Conservation (phyloP, 2,888 invertebrate species). For the Cyrtodaria siliqua region DNA sequence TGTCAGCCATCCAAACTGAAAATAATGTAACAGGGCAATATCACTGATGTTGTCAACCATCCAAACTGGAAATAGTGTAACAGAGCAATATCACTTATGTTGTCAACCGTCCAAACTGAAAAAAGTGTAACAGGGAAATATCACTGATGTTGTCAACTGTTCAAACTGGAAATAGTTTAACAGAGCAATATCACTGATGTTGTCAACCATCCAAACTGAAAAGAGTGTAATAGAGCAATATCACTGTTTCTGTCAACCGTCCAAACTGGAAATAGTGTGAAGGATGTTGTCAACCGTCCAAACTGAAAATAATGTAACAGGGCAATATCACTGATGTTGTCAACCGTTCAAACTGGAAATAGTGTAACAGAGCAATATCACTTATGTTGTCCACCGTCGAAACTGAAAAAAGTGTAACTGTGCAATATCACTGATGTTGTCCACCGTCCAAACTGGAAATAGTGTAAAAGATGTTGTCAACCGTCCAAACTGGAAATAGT, state of each 20-base stretch:
- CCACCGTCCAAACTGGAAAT: conserved; percentile 89
- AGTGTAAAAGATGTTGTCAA: conserved; percentile 89
- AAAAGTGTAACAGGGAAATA: conserved; percentile 89
- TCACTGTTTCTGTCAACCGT: conserved; percentile 90
- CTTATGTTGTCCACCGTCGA: conserved; percentile 89
- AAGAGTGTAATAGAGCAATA: conserved; percentile 90
- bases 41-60: conserved; percentile 90
- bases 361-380: conserved; percentile 90
- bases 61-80: conserved; percentile 89
- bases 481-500: conserved; percentile 89
- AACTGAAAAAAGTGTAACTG: conserved; percentile 89
- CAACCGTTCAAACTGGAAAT: conserved; percentile 89
- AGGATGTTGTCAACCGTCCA: conserved; percentile 89
- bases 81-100: conserved; percentile 90
- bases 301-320: conserved; percentile 89
- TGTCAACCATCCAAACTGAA: conserved; percentile 89
- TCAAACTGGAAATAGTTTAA: conserved; percentile 90
- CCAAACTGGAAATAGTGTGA: conserved; percentile 89
- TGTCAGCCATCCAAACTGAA: conserved; percentile 89
- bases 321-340: conserved; percentile 91
- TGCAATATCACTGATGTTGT: conserved; percentile 91
- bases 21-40: conserved; percentile 89
- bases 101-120: conserved; percentile 89
- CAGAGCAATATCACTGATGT: conserved; percentile 90
- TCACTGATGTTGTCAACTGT: conserved; percentile 90